Base-by-base conservation (phyloP, 2,797 vertebrate genomes). In the Naso thynnoides region DNA sequence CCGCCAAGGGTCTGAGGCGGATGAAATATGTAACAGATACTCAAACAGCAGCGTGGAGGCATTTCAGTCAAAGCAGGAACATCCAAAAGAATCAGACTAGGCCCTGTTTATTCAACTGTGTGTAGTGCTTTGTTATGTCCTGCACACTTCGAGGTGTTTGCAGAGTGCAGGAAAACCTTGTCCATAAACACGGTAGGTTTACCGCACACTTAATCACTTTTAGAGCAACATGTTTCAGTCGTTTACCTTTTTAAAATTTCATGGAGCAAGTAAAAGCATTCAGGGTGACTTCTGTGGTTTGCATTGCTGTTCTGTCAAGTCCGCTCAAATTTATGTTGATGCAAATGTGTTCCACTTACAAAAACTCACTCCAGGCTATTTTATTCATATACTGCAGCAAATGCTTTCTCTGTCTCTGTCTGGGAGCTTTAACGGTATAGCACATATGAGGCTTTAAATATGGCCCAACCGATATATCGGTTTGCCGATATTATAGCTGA, bases 231-330 rank as follows among this genome's bases (percentile, higher is more conserved):
- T 70, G 82, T 75, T 88, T 83, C 42, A 23, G 77, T 62, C 85
- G 78, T 91, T 89, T 85, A 54, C 84, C 87, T 86, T 82, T 84
- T 88, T 78, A 82, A 89, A 88, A 75, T 84, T 85, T 90, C 63
- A 88, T 80, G 75, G 29, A 50, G 64, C 81, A 80, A 70, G 82
- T 73, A 76, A 89, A 91, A 84, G 76, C 75, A 50, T 84, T 86
- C 55, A 61, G 71, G 58, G 71, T 39, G 67, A 69, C 45, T n/a
- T 49, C 36, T 15, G 15, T 3, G 6, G 59, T 36, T 60, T 70
- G 57, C 45, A 41, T 23, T 18, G 48, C 67, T 4, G 44, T 73
- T 69, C 70, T 78, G 70, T 84, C 79, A 65, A 49, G 31, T 74
- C 74, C 52, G 27, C 68, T 80, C 63, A 67, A 77, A 73, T 87